Evolutionary conservation across 2,888 invertebrate genomes (phyloP), one percentile per base, ranked within the genome.

Genomic region (Ligdia adustata): DNA sequence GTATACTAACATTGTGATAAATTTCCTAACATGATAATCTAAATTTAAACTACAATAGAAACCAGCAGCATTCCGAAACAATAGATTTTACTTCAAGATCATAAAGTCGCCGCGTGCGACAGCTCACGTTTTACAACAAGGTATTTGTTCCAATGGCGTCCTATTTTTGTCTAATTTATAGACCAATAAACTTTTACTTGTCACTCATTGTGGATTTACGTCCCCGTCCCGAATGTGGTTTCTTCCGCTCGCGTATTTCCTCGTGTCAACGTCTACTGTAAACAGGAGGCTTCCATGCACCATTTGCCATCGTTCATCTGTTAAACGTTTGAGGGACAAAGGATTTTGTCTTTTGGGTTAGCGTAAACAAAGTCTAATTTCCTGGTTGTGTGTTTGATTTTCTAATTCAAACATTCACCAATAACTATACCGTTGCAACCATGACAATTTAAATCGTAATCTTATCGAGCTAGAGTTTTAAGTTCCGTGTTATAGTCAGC

Each of bases 81-180:
- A 48, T 46, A 51, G 47, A 44, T 40, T 42, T 42, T 47, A 64
- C 61, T 59, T 60, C 47, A 61, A 64, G 66, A 67, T 75, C 75
- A 71, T 80, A 76, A 80, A 81, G 66, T 66, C 56, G 53, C 80
- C 76, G 74, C 66, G 66, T 84, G 86, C 65, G 83, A 86, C 84
- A 83, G 76, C 81, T 87, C 82, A 79, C 77, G 66, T 68, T 79
- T 81, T 73, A 85, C 79, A 35, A 62, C 55, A 76, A 76, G 75
- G 74, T 78, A 84, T 27, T 79, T 3, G 22, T 20, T 26, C 78
- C 79, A 79, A 82, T 82, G 76, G 64, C 74, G 64, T 62, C 61
- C 85, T 88, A 90, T 88, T 86, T 84, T 80, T 75, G 82, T 75
- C 73, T 76, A 83, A 85, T 90, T 89, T 88, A 89, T 83, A 76